Percentiles rank a stretch among this genome's conserved stretches.
phyloP scores from a whole-genome alignment of 2,797 vertebrate species.

The Microcaecilia unicolor region DNA sequence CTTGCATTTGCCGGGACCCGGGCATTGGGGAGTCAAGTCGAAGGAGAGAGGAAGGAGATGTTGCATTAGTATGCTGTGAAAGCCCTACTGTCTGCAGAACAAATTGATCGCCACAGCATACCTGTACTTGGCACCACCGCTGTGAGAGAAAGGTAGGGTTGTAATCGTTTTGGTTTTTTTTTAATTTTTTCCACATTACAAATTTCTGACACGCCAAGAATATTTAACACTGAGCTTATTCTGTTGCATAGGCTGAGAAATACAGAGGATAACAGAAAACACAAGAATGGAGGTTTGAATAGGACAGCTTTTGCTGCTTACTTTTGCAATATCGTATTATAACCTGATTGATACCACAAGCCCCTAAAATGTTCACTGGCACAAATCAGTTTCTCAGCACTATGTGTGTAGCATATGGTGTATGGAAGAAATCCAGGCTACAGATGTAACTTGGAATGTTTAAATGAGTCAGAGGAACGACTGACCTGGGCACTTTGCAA shows the following conservation, averaged over 20 bases:
- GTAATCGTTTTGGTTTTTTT: constrained; percentile 70
- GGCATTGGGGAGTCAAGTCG: constrained; percentile 73
- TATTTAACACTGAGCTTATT: constrained; percentile 47
- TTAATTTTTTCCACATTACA: constrained; percentile 65
- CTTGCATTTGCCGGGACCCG: constrained; percentile 78
- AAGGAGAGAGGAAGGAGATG: constrained; percentile 61
- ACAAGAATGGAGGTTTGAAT: too few relatives aligned
- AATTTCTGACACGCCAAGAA: constrained; percentile 60
- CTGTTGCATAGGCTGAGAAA: constrained; percentile 21
- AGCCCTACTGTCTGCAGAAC: constrained; percentile 85
- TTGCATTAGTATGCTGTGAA: constrained; percentile 87
- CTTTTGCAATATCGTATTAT: constrained; percentile 26
- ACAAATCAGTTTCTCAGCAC: constrained; percentile 19
- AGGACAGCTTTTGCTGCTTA: constrained; percentile 32
- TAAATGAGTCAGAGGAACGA: too few relatives aligned
- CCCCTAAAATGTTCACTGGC: constrained; percentile 22
- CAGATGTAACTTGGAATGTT: constrained; percentile 3
- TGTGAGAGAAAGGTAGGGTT: constrained; percentile 82
- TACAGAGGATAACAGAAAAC: too few relatives aligned
- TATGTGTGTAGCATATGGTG: constrained; percentile 15
- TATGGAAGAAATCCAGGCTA: constrained; percentile 21
- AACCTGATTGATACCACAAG: constrained; percentile 37
- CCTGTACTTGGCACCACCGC: constrained; percentile 89
- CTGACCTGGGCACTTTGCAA: too few relatives aligned
- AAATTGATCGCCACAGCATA: constrained; percentile 96